Base-by-base conservation (phyloP, 2,797 vertebrate species). In the Acomys russatus region DNA sequence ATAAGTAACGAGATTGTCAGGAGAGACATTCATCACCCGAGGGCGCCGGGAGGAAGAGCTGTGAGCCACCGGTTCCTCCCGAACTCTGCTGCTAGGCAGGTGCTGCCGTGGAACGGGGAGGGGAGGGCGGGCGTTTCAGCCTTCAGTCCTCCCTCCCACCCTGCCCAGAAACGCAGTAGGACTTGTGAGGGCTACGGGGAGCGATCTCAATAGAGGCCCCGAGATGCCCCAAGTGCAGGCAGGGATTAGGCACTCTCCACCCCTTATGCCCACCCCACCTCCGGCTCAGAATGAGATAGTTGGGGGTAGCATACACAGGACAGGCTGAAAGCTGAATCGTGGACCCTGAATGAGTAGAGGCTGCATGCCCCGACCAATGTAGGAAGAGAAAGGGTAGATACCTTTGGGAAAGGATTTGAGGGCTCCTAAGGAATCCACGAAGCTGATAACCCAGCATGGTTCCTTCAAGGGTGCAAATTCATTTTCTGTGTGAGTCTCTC, bases 1-100 rank as follows among this genome's bases (percentile, higher is more conserved):
- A 97, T 97, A 97, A 98, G 95, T 97, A 97, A 97, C 10, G 87
- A 97, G 94, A 64, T 78, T 22, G 54, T 85, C 97, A 49, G 83
- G 92, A 94, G 93, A 85, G 89, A 85, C 92, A 96, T 97, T 94
- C 68, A 94, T 97, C 97, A 96, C 84, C 68, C 4, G 15, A 44
- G 92, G 94, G 95, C 64, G 7, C 90, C 0, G 0, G 79, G n/a
- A 77, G 77, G 22, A 23, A 79, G 76, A 63, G 90, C 35, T 2
- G 84, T 38, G 91, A 54, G 80, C 73, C 1, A 15, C 83, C 59
- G 1, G 8, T 38, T 61, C 61, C 0, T 1, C 82, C 68, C 1
- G 35, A 61, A 70, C 44, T 38, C 35, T 9, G 12, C 82, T 25
- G 73, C 80, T 90, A 80, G 54, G 14, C 0, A 11, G 44, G 63